phyloP scores from a whole-genome alignment of 2,888 invertebrate species.

The Athetis lepigone region DNA sequence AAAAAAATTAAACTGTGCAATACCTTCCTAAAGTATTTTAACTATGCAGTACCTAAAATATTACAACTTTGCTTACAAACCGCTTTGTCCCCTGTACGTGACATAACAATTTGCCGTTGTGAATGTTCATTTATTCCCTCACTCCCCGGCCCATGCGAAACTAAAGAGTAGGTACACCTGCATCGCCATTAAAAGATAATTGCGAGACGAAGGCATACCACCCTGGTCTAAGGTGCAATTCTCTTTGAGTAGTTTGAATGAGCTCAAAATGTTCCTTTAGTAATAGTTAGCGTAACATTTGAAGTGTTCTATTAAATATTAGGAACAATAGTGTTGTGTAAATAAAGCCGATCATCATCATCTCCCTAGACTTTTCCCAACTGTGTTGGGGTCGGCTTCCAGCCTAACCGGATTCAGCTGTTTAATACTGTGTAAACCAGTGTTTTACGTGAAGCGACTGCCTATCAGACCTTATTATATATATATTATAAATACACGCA shows the following conservation, averaged over 20 bases:
- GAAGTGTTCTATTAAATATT: background rate
- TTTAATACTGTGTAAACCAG: no score
- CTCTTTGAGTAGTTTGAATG: constrained; percentile 1
- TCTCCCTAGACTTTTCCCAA: no score
- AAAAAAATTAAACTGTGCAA: no score
- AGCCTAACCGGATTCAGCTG: no score
- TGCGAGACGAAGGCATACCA: background rate
- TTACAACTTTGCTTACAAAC: background rate
- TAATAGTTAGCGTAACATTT: no score
- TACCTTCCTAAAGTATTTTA: no score
- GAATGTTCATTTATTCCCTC: constrained; percentile 6
- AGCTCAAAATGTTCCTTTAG: background rate
- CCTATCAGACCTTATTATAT: no score
- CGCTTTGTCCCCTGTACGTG: background rate
- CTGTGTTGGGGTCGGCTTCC: no score
- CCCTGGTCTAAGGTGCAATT: constrained; percentile 11
- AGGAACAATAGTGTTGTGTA: no score
- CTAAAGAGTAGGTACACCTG: constrained; percentile 21
- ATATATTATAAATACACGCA: no score
- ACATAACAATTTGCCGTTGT: constrained; percentile 6
- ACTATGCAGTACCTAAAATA: background rate
- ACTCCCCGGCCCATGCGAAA: background rate
- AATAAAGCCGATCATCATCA: no score
- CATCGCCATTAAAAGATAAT: constrained; percentile 15
- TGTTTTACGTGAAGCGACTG: no score